Evolutionary conservation across 2,113 vertebrate species (phyloP).

Genomic region (Ariopsis seemanni): DNA sequence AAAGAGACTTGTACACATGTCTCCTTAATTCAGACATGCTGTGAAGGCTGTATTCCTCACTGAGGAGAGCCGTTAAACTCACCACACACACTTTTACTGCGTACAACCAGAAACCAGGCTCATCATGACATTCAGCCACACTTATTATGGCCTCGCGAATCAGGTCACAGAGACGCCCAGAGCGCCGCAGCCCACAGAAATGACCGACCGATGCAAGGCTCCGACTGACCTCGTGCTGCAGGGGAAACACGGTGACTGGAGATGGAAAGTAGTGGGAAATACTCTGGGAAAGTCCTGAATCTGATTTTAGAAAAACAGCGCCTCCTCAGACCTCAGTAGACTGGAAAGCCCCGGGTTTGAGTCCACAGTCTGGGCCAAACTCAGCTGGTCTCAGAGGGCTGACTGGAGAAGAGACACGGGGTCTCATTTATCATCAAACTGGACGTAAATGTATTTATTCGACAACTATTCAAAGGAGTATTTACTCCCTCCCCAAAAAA

Average conservation of each 20-base stretch:
- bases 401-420: not conserved
- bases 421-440: not conserved
- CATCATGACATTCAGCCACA: slow-evolving; percentile 38
- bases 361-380: not conserved
- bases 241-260: not conserved
- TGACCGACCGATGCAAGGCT: not conserved
- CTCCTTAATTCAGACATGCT: not conserved
- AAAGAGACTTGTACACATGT: not conserved
- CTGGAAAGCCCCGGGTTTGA: slow-evolving; percentile 19
- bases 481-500: too few species aligned
- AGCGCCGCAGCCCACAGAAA: slow-evolving; percentile 7
- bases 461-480: not conserved
- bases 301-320: slow-evolving; percentile 13
- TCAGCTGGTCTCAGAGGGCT: not conserved
- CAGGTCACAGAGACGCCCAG: slow-evolving; percentile 20
- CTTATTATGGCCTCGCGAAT: slow-evolving; percentile 29
- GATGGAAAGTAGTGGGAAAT: slow-evolving; percentile 4
- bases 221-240: slow-evolving; percentile 6
- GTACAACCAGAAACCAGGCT: slow-evolving; percentile 25
- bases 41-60: not conserved
- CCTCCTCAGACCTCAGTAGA: slow-evolving; percentile 1
- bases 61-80: not conserved
- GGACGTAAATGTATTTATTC: not conserved
- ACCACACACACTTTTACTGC: slow-evolving; percentile 23
- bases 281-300: slow-evolving; percentile 20